Evolutionary conservation across 2,888 invertebrate species (phyloP).

Genomic region (Phoronis australis): DNA sequence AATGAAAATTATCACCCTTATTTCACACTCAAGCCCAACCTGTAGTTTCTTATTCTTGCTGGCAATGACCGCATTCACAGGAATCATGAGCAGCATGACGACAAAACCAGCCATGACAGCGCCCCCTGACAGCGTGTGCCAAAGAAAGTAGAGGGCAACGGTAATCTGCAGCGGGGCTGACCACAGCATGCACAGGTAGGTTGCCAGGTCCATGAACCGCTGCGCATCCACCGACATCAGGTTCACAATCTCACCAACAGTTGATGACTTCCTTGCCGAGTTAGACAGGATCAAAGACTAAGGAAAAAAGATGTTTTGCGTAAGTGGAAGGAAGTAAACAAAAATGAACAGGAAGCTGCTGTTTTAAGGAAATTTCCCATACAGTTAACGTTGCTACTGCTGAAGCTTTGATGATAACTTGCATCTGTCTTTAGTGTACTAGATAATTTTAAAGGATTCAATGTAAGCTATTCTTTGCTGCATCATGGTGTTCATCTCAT

Average conservation of each 20-base stretch:
- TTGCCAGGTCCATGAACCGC: conserved; percentile 49
- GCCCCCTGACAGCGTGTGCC: conserved; percentile 59
- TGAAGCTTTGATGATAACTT: too few species aligned
- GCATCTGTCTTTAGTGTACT: too few species aligned
- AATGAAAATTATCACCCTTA: too few species aligned
- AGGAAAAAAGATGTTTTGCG: too few species aligned
- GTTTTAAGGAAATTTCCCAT: too few species aligned
- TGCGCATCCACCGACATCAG: conserved; percentile 55
- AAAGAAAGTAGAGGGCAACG: conserved; percentile 66
- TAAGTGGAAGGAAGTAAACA: too few species aligned
- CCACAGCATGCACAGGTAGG: conserved; percentile 46
- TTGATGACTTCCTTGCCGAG: conserved; percentile 51
- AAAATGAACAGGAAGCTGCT: too few species aligned
- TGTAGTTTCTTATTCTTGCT: conserved; percentile 43
- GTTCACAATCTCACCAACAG: conserved; percentile 58
- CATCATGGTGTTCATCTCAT: too few species aligned
- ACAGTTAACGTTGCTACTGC: too few species aligned
- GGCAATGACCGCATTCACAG: conserved; percentile 48
- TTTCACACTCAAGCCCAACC: conserved; percentile 25
- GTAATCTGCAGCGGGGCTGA: conserved; percentile 73
- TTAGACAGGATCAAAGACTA: conserved; percentile 54
- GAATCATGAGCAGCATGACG: conserved; percentile 85
- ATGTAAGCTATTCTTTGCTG: too few species aligned
- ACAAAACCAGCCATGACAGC: conserved; percentile 89
- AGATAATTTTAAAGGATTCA: too few species aligned